These are phyloP conservation scores for Rhagonycha fulva DNA, from an alignment of 2,888 invertebrate species.

Conservation along the genomic window DNA sequence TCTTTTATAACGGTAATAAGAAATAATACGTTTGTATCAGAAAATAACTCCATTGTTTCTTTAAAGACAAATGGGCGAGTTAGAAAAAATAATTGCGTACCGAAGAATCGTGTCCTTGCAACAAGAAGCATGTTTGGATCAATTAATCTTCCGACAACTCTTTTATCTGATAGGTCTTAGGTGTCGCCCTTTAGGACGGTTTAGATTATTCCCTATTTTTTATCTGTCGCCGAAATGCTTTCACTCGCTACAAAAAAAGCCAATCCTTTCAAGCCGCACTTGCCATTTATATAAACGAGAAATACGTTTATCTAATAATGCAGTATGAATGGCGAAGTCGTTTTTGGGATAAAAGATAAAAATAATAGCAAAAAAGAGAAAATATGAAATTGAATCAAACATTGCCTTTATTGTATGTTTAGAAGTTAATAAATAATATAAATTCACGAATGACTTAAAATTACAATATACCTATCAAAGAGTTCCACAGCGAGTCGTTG, in stretches of 20 bases:
- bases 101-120: not conserved
- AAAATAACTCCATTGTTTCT: not conserved
- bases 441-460: not conserved
- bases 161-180: constrained; percentile 1
- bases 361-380: not conserved
- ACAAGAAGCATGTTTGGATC: not conserved
- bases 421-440: not conserved
- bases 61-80: not conserved
- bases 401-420: not conserved
- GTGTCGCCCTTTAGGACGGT: not conserved
- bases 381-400: not conserved
- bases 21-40: not conserved
- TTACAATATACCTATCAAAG: not conserved
- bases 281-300: constrained; percentile 1
- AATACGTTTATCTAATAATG: constrained; percentile 1
- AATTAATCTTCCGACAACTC: constrained; percentile 2
- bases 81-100: not conserved
- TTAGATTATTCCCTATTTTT: constrained; percentile 16
- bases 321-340: not conserved
- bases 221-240: constrained; percentile 6
- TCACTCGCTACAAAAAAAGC: constrained; percentile 10
- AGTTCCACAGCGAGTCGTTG: not conserved
- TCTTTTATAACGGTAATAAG: not conserved
- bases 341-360: constrained; percentile 1
- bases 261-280: constrained; percentile 1